phyloP scores from a whole-genome alignment of 2,888 invertebrate species.

The Agrotis exclamationis region DNA sequence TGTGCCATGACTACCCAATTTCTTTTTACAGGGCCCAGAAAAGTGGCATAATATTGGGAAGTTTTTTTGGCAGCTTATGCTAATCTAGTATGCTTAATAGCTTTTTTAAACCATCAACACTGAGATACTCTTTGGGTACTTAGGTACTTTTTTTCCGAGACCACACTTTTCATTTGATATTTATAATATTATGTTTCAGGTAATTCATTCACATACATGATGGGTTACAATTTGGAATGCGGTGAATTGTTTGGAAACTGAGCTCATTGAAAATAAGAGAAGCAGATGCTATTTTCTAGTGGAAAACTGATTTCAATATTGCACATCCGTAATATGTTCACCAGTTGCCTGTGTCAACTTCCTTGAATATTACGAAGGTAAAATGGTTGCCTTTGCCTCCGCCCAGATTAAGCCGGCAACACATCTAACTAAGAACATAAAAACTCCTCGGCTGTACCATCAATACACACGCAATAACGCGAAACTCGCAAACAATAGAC shows the following conservation, averaged over 20 bases:
- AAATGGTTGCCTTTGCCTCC: conserved; percentile 10
- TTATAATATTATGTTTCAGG: too few relatives aligned
- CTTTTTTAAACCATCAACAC: too few relatives aligned
- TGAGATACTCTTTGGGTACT: too few relatives aligned
- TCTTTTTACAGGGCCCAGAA: too few relatives aligned
- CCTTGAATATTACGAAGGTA: conserved; percentile 17
- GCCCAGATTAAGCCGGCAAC: conserved; percentile 44
- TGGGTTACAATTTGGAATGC: too few relatives aligned
- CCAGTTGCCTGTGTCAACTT: conserved; percentile 24
- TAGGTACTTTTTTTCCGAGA: not conserved
- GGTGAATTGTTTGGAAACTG: not conserved
- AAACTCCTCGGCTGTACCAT: conserved; percentile 68
- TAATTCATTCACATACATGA: too few relatives aligned
- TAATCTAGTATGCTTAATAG: too few relatives aligned
- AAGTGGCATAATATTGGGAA: too few relatives aligned
- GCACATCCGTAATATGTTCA: not conserved
- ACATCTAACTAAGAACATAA: conserved; percentile 65
- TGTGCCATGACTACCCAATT: too few relatives aligned
- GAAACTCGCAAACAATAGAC: conserved; percentile 89
- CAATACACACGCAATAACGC: conserved; percentile 85
- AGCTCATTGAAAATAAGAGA: not conserved
- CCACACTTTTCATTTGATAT: not conserved
- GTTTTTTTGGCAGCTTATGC: too few relatives aligned
- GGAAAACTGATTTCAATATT: conserved; percentile 14
- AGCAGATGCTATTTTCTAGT: not conserved